Percentiles rank a stretch among this genome's conserved stretches.
Evolutionary conservation across 2,888 invertebrate genomes (phyloP).

Genomic region (Drosophila melanocephala): DNA sequence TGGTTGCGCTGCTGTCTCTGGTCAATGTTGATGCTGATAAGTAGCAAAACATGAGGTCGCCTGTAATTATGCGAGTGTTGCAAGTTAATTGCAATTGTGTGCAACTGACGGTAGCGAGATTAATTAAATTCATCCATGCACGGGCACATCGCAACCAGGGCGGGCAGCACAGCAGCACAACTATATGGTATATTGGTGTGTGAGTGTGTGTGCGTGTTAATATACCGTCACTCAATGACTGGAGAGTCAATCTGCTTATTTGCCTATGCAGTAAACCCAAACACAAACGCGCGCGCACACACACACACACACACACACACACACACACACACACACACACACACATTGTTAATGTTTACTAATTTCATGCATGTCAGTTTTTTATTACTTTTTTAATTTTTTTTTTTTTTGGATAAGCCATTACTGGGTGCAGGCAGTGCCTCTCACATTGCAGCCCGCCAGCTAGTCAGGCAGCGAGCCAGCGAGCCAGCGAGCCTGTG

Average conservation of each 20-base stretch:
- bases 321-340: slow-evolving; percentile 5
- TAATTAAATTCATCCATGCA: slow-evolving; percentile 82
- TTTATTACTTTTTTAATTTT: not conserved
- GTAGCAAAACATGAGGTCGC: slow-evolving; percentile 84
- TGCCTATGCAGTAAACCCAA: slow-evolving; percentile 48
- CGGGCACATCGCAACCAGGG: slow-evolving; percentile 30
- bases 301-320: slow-evolving; percentile 8
- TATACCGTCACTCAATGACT: slow-evolving; percentile 47
- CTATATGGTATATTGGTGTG: not conserved
- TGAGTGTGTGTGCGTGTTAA: too few relatives aligned
- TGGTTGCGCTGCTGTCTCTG: slow-evolving; percentile 34
- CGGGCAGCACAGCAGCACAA: slow-evolving; percentile 8
- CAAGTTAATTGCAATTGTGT: slow-evolving; percentile 84
- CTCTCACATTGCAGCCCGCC: not conserved
- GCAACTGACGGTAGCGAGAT: slow-evolving; percentile 83
- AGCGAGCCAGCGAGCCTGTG: not conserved
- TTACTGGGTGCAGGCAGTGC: slow-evolving; percentile 17
- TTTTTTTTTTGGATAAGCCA: slow-evolving; percentile 10
- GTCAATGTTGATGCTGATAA: slow-evolving; percentile 81
- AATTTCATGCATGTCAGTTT: slow-evolving; percentile 63
- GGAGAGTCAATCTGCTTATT: slow-evolving; percentile 75
- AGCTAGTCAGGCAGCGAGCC: not conserved
- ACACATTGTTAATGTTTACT: slow-evolving; percentile 64
- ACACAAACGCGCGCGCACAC: slow-evolving; percentile 4
- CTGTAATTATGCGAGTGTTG: slow-evolving; percentile 84